Evolutionary conservation across 2,113 vertebrate species (phyloP).

Genomic region (Corythaixoides concolor): DNA sequence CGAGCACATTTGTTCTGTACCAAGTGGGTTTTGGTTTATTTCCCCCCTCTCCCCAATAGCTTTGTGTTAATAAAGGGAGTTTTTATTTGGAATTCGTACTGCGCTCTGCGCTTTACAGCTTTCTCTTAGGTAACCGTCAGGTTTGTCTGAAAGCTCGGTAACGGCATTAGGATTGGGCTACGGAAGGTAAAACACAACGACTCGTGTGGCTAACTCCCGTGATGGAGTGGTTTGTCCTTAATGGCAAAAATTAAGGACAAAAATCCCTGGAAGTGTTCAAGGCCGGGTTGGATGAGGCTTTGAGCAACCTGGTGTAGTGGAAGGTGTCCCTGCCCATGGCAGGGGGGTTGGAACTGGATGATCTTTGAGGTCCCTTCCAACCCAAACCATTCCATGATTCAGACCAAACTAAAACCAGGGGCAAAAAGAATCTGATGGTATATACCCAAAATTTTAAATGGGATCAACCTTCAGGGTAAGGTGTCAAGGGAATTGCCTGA

Average conservation of each 20-base stretch:
- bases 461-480: background rate
- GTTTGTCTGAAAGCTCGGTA: background rate
- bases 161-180: background rate
- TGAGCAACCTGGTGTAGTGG: too few species aligned
- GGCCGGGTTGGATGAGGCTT: too few species aligned
- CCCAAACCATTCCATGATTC: background rate
- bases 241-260: background rate
- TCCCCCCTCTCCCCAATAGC: too few species aligned
- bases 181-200: background rate
- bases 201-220: fast-evolving
- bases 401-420: background rate
- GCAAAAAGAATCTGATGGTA: background rate
- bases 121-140: background rate
- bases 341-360: too few species aligned
- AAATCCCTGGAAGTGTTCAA: too few species aligned
- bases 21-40: background rate
- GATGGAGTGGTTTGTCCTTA: background rate
- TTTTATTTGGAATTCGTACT: fast-evolving
- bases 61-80: background rate
- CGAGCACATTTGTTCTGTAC: fast-evolving
- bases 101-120: background rate
- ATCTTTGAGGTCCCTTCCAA: too few species aligned
- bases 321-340: too few species aligned
- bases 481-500: background rate
- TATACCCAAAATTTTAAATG: background rate